These are phyloP conservation scores for Tachysurus fulvidraco DNA, from an alignment of 2,113 vertebrate genomes.

Conservation along the genomic window DNA sequence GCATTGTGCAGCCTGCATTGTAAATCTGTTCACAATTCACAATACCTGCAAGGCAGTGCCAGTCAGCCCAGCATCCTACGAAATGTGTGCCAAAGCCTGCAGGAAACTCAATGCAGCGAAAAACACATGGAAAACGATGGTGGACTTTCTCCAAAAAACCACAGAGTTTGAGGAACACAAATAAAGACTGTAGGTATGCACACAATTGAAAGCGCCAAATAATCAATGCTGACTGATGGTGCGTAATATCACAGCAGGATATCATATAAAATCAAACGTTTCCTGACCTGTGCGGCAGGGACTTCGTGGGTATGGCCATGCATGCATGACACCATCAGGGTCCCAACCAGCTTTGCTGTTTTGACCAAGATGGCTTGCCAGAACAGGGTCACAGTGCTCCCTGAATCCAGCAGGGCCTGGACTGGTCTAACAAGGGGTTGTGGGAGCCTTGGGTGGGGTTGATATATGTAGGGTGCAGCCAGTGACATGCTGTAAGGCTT, in stretches of 20 bases:
- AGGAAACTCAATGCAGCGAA: slow-evolving; percentile 12
- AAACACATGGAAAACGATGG: slow-evolving; percentile 21
- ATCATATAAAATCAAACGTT: neutral
- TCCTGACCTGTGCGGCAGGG: too few species aligned
- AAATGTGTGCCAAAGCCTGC: slow-evolving; percentile 41
- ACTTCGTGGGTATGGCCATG: too few species aligned
- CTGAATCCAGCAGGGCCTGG: too few species aligned
- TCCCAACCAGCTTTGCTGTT: too few species aligned
- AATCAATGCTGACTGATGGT: slow-evolving; percentile 46
- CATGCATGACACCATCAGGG: too few species aligned
- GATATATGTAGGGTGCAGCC: too few species aligned
- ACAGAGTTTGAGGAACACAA: slow-evolving; percentile 35
- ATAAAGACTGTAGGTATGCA: slow-evolving; percentile 39
- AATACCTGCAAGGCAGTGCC: slow-evolving; percentile 43
- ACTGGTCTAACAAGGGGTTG: too few species aligned
- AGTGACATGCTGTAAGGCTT: too few species aligned
- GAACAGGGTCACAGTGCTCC: too few species aligned
- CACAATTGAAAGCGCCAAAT: slow-evolving; percentile 34
- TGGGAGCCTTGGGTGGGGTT: too few species aligned
- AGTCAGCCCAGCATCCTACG: slow-evolving; percentile 21
- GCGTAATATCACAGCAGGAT: slow-evolving; percentile 21
- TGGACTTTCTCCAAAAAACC: slow-evolving; percentile 33
- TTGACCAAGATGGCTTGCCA: too few species aligned
- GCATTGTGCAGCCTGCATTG: slow-evolving; percentile 39
- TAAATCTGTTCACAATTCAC: slow-evolving; percentile 52